These are phyloP conservation scores for Rhyacichthys aspro DNA, from an alignment of 2,797 vertebrate species.

Conservation along the genomic window DNA sequence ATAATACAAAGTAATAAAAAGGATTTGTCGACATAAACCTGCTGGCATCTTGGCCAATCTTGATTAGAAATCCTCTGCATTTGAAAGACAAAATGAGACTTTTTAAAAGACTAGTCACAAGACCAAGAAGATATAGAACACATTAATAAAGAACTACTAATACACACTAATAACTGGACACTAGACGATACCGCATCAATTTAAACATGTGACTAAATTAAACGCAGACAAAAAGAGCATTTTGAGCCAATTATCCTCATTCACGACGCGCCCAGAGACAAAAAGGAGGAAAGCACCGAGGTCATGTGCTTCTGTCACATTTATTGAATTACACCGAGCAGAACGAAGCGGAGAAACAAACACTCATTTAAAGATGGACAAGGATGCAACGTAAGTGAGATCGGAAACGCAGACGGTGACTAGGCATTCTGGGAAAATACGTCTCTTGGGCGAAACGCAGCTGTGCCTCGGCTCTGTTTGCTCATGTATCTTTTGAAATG, in stretches of 20 bases:
- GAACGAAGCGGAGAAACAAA: constrained; percentile 12
- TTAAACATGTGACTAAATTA: constrained; percentile 23
- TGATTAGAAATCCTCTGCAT: too few species aligned
- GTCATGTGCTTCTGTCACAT: constrained; percentile 62
- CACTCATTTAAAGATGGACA: constrained; percentile 10
- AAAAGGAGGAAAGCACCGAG: constrained; percentile 6
- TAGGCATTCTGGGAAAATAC: constrained; percentile 16
- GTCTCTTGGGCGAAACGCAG: background rate
- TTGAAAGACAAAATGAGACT: too few species aligned
- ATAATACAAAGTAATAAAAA: too few species aligned
- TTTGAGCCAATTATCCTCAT: constrained; percentile 31
- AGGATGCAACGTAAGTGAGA: background rate
- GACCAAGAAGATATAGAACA: background rate
- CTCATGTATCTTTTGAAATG: background rate
- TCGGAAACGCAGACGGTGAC: background rate
- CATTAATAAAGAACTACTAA: background rate
- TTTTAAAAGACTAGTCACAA: too few species aligned
- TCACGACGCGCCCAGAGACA: constrained; percentile 9
- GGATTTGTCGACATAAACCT: too few species aligned
- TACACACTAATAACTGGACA: background rate
- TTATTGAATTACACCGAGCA: constrained; percentile 54
- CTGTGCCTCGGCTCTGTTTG: fast-evolving
- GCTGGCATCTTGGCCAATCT: too few species aligned
- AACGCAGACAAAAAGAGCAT: constrained; percentile 37
- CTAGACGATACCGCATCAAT: constrained; percentile 22